Evolutionary conservation across 1,140 invertebrate genomes (phyloP).

Genomic region (Alviniconcha marisindica): DNA sequence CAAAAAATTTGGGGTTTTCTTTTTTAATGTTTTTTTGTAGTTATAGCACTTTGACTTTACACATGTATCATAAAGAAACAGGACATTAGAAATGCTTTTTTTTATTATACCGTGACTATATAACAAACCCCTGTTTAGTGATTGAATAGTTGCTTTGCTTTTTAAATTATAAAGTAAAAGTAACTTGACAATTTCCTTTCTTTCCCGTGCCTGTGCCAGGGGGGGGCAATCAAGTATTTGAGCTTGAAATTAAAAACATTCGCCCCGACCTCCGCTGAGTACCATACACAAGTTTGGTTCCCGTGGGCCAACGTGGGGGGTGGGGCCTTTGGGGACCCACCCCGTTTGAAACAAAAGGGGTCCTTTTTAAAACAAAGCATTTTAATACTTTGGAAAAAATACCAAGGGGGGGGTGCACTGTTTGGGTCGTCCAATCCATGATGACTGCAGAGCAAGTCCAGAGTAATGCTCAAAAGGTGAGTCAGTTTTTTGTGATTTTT

Average conservation of each 20-base stretch:
- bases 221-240: slow-evolving; percentile 29
- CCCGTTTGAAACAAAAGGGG: background rate
- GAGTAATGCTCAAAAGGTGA: slow-evolving; percentile 8
- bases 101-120: too few relatives aligned
- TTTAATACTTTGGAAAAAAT: background rate
- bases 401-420: background rate
- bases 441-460: background rate
- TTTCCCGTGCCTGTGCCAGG: slow-evolving; percentile 28
- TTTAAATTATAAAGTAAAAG: too few relatives aligned
- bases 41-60: too few relatives aligned
- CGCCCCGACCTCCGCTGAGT: background rate
- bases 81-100: too few relatives aligned
- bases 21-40: too few relatives aligned
- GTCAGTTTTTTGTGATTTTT: too few relatives aligned
- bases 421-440: background rate
- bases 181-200: background rate
- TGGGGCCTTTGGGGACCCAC: background rate
- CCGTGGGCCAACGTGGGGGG: slow-evolving; percentile 30
- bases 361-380: slow-evolving; percentile 23
- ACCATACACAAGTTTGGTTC: slow-evolving; percentile 24
- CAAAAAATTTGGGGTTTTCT: too few relatives aligned
- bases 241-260: slow-evolving; percentile 26
- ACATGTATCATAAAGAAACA: too few relatives aligned
- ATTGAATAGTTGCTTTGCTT: too few relatives aligned
- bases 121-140: too few relatives aligned